Conservation (phyloP, 2,113 vertebrate species). For the Candoia aspera region DNA sequence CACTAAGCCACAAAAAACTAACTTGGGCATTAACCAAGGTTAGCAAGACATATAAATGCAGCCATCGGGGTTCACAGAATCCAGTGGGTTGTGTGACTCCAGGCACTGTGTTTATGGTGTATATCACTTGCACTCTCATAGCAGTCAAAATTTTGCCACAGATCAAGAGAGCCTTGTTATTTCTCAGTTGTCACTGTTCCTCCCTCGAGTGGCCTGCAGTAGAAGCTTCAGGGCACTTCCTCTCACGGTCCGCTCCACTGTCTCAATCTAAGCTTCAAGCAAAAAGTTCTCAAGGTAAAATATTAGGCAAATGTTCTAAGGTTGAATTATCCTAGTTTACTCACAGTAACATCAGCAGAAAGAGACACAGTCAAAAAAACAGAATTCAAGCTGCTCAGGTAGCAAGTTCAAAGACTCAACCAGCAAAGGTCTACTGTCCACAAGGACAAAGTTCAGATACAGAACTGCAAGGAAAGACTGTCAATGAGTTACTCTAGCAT, state of each 20-base stretch:
- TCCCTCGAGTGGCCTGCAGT: neutral
- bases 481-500: neutral
- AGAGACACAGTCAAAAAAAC: neutral
- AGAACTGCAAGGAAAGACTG: neutral
- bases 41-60: too few species aligned
- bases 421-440: neutral
- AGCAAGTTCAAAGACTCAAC: neutral
- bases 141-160: conserved; percentile 35
- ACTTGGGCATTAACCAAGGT: too few species aligned
- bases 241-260: neutral
- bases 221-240: neutral
- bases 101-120: conserved; percentile 31
- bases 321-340: neutral
- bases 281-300: neutral
- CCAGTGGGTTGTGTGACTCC: neutral
- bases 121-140: conserved; percentile 20
- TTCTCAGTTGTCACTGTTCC: neutral
- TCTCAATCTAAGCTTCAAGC: neutral
- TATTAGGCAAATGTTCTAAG: neutral
- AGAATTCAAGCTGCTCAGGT: neutral
- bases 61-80: too few species aligned
- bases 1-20: too few species aligned
- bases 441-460: neutral
- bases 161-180: neutral
- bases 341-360: neutral